These are phyloP conservation scores for Chelonia mydas DNA, from an alignment of 2,797 vertebrate species.

Conservation along the genomic window DNA sequence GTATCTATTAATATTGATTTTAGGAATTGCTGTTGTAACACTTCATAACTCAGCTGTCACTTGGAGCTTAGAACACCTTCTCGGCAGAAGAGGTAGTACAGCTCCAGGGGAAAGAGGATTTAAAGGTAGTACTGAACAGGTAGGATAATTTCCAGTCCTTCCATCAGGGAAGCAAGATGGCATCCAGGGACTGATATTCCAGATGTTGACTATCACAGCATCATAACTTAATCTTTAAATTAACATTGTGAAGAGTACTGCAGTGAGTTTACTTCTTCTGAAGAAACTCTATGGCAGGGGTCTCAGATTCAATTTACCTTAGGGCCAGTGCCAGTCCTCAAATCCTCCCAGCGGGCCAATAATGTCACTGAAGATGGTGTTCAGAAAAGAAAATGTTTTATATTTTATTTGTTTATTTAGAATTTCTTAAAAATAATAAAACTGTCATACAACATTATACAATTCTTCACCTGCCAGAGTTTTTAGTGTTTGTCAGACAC, in stretches of 20 bases:
- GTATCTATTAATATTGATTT: background rate
- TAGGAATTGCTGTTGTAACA: background rate
- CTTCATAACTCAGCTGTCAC: background rate
- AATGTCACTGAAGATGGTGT: too few relatives aligned
- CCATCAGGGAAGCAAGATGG: background rate
- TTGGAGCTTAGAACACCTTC: background rate
- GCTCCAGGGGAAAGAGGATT: background rate
- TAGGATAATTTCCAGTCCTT: background rate
- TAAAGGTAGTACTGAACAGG: background rate
- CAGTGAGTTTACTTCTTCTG: background rate
- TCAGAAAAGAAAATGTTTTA: too few relatives aligned
- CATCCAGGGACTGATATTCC: background rate
- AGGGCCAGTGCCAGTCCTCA: too few relatives aligned
- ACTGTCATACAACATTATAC: too few relatives aligned
- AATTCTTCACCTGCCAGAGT: too few relatives aligned
- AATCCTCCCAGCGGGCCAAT: too few relatives aligned
- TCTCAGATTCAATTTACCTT: background rate
- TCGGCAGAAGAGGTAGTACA: background rate
- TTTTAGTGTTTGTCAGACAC: too few relatives aligned
- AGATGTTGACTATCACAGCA: background rate
- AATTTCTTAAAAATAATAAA: too few relatives aligned
- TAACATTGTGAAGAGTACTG: background rate
- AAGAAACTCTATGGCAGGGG: background rate
- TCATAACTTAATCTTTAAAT: background rate
- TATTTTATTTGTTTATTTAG: too few relatives aligned